Percentiles rank a stretch among this genome's conserved stretches.
These are phyloP conservation scores for Clarias macrocephalus DNA, from an alignment of 2,113 vertebrate species.

Conservation along the genomic window DNA sequence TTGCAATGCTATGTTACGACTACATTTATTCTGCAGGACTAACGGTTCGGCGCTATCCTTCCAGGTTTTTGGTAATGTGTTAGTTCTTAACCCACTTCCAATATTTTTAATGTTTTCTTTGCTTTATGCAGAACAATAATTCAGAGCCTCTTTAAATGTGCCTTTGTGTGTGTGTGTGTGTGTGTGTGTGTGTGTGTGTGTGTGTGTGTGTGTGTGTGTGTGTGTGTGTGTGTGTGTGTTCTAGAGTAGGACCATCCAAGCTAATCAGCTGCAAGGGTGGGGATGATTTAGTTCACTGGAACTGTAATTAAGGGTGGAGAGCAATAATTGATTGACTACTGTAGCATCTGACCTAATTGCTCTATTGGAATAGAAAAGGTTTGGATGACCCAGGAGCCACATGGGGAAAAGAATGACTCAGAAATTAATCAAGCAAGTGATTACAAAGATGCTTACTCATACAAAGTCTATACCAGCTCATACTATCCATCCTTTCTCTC, in stretches of 20 bases:
- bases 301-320: constrained; percentile 17
- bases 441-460: constrained; percentile 37
- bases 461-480: constrained; percentile 1
- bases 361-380: constrained; percentile 23
- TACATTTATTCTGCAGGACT: no score
- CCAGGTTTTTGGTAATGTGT: no score
- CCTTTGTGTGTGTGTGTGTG: no score
- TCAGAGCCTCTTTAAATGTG: no score
- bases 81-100: no score
- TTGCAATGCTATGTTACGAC: no score
- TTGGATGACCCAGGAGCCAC: constrained; percentile 36
- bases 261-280: constrained; percentile 13
- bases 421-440: constrained; percentile 30
- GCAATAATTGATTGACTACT: constrained; percentile 27
- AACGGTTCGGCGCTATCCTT: no score
- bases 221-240: neutral
- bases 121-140: no score
- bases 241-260: neutral
- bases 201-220: no score
- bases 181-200: no score
- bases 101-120: no score
- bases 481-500: neutral
- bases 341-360: constrained; percentile 34
- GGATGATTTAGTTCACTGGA: constrained; percentile 30
- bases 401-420: constrained; percentile 46